phyloP scores from a whole-genome alignment of 2,888 invertebrate genomes.

The Xylocampa areola region DNA sequence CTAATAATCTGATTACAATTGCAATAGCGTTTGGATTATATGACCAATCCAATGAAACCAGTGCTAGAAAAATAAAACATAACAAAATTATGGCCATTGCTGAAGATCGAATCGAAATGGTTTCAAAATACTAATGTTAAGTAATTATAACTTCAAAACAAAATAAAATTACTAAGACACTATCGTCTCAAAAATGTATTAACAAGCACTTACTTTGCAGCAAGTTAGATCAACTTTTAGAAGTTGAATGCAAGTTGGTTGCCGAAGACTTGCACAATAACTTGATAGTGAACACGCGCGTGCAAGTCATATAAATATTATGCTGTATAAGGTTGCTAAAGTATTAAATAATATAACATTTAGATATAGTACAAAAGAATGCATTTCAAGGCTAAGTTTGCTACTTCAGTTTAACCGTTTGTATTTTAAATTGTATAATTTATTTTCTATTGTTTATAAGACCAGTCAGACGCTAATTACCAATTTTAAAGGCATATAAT shows the following conservation, averaged over 20 bases:
- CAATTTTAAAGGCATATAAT: slow-evolving; percentile 14
- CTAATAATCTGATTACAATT: no score
- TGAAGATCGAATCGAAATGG: no score
- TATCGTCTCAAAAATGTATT: no score
- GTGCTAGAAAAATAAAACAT: no score
- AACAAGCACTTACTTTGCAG: no score
- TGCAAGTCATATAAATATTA: not conserved
- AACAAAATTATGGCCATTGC: no score
- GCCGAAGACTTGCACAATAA: not conserved
- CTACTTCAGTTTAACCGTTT: slow-evolving; percentile 32
- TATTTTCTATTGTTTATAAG: slow-evolving; percentile 38
- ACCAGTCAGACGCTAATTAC: slow-evolving; percentile 38
- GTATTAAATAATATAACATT: slow-evolving; percentile 46
- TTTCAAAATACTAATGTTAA: no score
- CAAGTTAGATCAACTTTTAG: no score
- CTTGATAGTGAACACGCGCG: not conserved
- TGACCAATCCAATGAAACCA: no score
- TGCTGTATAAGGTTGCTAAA: slow-evolving; percentile 29
- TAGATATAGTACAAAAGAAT: slow-evolving; percentile 55
- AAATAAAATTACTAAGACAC: no score
- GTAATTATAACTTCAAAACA: no score
- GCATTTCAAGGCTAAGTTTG: slow-evolving; percentile 43
- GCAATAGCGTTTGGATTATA: no score
- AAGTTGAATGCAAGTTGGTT: not conserved
- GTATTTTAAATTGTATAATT: slow-evolving; percentile 34